Base-by-base conservation (phyloP, 2,888 invertebrate genomes). In the Lepidocyrtoides sp. region DNA sequence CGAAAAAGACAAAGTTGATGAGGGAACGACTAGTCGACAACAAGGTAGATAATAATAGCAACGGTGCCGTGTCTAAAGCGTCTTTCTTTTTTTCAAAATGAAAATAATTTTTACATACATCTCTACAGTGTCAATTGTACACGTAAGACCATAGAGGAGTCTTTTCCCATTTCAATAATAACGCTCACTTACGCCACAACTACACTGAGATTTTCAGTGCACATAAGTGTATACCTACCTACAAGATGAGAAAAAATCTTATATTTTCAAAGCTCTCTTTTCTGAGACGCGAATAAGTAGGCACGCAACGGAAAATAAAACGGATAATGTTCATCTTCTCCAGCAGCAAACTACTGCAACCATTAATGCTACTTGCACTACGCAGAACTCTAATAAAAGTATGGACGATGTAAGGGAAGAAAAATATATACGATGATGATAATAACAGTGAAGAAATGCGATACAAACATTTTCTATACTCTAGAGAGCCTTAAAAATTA, bases 151-250 rank as follows among this genome's bases (percentile, higher is more conserved):
- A n/a, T n/a, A n/a, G n/a, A n/a, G 54, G 1, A 32, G 32, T 2
- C n/a, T 32, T 66, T 66, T 36, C n/a, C 66, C 66, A 14, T 29
- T 57, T 63, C 5, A 63, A 12, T 10, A 29, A 63, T 20, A 32
- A 72, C 4, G 2, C 20, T 10, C 12, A 17, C 44, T 41, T 17
- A 72, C 41, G 48, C 75, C 2, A 14, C 41, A 20, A 44, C 48
- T 48, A 20, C 48, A 23, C 75, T 26, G 48, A 75, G 75, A 75
- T 75, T 75, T 48, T 75, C 14, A 41, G 12, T 66, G 12, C 17
- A 66, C 5, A 10, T 36, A 69, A 7, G 5, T 7, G 7, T 7
- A 69, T 12, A 69, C 0, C 14, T 29, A 69, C 32, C 32, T 14
- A 51, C 51, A 14, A 51, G n/a, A 51, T 51, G 51, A 51, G 5